phyloP scores from a whole-genome alignment of 2,888 invertebrate genomes.

The Eubasilissa splendida region DNA sequence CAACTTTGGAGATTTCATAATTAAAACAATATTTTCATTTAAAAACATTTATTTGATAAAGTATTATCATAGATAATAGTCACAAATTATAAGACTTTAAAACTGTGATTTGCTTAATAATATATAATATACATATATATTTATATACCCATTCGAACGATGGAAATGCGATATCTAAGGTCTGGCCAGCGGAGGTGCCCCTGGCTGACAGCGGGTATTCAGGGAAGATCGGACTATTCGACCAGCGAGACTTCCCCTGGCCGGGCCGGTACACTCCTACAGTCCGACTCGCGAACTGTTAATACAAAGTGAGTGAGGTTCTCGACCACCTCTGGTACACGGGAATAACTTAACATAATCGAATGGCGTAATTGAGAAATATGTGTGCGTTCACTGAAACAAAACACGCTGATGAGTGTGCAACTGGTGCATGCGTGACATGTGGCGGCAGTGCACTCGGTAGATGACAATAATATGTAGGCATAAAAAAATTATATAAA shows the following conservation, averaged over 20 bases:
- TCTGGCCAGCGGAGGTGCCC: constrained; percentile 16
- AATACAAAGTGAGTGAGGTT: constrained; percentile 22
- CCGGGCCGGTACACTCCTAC: constrained; percentile 23
- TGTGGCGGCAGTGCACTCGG: constrained; percentile 21
- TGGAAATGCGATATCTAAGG: constrained; percentile 56
- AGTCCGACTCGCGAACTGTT: constrained; percentile 33
- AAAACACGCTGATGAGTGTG: constrained; percentile 39
- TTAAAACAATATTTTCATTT: constrained; percentile 48
- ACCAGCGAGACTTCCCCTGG: constrained; percentile 5
- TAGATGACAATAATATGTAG: constrained; percentile 9
- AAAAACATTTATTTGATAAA: constrained; percentile 59
- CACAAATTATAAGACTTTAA: constrained; percentile 57
- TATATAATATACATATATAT: constrained; percentile 41
- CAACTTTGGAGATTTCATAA: neutral
- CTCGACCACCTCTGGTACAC: constrained; percentile 31
- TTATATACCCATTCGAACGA: constrained; percentile 48
- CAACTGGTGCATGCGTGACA: constrained; percentile 23
- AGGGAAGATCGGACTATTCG: neutral
- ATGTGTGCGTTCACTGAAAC: constrained; percentile 23
- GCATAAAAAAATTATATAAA: constrained; percentile 47
- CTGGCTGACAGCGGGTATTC: neutral
- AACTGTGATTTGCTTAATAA: constrained; percentile 51
- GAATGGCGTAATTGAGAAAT: constrained; percentile 36
- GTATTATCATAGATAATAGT: constrained; percentile 58
- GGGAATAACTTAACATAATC: constrained; percentile 44